Evolutionary conservation across 2,113 vertebrate genomes (phyloP).

Genomic region (Ellobius talpinus): DNA sequence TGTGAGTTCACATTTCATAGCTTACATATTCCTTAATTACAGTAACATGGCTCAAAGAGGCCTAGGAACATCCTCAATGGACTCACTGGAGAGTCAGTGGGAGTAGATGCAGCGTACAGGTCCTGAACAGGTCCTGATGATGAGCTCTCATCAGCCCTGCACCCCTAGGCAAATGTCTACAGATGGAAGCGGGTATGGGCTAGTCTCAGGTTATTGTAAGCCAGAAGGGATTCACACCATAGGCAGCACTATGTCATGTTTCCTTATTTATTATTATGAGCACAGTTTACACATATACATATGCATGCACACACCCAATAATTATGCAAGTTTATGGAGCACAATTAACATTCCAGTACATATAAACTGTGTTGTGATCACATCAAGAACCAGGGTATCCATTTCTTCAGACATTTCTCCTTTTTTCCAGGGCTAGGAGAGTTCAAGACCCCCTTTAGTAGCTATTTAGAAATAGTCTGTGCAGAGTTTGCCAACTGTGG

Average conservation of each 20-base stretch:
- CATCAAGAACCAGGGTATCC: not conserved
- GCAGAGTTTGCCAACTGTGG: not conserved
- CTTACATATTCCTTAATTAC: slow-evolving; percentile 62
- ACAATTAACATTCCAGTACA: not conserved
- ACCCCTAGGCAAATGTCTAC: not conserved
- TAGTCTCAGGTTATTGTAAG: not conserved
- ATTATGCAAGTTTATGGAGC: not conserved
- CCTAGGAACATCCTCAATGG: not conserved
- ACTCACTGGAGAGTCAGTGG: not conserved
- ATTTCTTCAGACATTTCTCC: not conserved
- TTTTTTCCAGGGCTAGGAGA: not conserved
- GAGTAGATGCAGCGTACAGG: not conserved
- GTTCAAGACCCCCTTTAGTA: not conserved
- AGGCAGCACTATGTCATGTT: not conserved
- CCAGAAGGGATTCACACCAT: not conserved
- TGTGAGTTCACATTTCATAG: slow-evolving; percentile 56
- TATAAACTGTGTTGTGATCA: not conserved
- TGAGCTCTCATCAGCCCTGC: not conserved
- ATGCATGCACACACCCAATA: not conserved
- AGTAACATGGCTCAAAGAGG: slow-evolving; percentile 1
- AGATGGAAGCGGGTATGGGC: not conserved
- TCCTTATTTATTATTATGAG: not conserved
- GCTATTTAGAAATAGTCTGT: not conserved
- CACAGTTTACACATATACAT: no score
- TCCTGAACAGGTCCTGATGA: fast-evolving